Percentiles rank a stretch among this genome's conserved stretches.
These are phyloP conservation scores for Drosophila bocki DNA, from an alignment of 1,140 invertebrate genomes.

Conservation along the genomic window DNA sequence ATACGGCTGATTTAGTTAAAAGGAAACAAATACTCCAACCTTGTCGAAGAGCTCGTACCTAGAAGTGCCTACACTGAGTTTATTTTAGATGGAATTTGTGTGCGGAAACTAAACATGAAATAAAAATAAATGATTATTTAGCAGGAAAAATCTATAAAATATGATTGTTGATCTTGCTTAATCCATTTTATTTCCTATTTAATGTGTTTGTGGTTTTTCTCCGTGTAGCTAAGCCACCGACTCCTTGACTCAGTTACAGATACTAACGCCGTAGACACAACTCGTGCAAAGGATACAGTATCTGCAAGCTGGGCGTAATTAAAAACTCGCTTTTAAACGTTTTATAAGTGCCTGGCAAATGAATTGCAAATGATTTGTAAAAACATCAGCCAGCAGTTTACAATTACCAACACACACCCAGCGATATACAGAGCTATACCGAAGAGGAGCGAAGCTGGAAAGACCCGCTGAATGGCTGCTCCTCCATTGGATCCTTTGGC, in stretches of 20 bases:
- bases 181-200: not conserved
- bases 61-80: slow-evolving; percentile 5
- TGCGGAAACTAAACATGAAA: not conserved
- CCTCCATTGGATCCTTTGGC: slow-evolving; percentile 50
- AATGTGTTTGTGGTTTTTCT: not conserved
- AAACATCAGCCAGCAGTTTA: slow-evolving; percentile 59
- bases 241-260: slow-evolving; percentile 43
- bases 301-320: slow-evolving; percentile 53
- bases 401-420: slow-evolving; percentile 31
- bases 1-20: slow-evolving; percentile 74
- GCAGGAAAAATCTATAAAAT: not conserved
- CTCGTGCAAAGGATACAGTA: slow-evolving; percentile 17
- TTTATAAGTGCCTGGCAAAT: slow-evolving; percentile 70
- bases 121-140: not conserved
- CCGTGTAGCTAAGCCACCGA: slow-evolving; percentile 31
- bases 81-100: not conserved
- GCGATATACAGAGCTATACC: not conserved
- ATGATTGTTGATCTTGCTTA: no score
- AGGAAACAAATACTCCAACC: slow-evolving; percentile 63
- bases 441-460: not conserved
- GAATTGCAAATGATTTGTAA: slow-evolving; percentile 78
- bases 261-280: slow-evolving; percentile 7
- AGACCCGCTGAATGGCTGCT: slow-evolving; percentile 41
- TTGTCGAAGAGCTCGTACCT: not conserved
- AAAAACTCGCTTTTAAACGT: slow-evolving; percentile 75